These are phyloP conservation scores for Morone saxatilis DNA, from an alignment of 2,113 vertebrate genomes.

Conservation along the genomic window DNA sequence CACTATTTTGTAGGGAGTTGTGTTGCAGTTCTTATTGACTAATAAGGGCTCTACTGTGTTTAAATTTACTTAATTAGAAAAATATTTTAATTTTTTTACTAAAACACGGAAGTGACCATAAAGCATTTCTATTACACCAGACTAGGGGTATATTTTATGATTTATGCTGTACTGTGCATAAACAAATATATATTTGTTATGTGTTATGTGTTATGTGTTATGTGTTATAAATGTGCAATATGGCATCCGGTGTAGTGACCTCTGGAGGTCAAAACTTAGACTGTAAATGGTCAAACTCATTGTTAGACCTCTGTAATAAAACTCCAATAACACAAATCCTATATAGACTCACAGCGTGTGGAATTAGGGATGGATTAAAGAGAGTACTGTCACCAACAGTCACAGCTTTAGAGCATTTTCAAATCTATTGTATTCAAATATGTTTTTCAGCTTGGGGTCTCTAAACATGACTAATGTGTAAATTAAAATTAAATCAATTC, in stretches of 20 bases:
- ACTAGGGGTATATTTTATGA: neutral
- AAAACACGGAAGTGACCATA: neutral
- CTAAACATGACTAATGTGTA: neutral
- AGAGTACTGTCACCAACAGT: neutral
- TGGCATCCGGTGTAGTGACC: neutral
- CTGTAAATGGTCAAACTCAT: neutral
- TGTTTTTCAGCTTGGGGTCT: neutral
- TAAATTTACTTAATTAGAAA: neutral
- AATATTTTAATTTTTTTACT: neutral
- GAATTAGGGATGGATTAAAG: neutral
- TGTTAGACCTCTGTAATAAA: neutral
- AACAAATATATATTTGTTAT: neutral
- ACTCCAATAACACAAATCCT: neutral
- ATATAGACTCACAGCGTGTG: too few relatives aligned
- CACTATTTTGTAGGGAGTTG: constrained; percentile 30
- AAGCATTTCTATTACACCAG: neutral
- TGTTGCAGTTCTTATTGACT: constrained; percentile 12
- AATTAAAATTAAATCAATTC: neutral
- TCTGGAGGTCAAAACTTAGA: neutral
- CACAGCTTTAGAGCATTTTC: neutral
- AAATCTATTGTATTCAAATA: neutral
- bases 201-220: too few relatives aligned
- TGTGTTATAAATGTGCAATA: neutral
- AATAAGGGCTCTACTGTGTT: neutral
- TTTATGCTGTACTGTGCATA: neutral